A percentile compares a stretch with the other conserved stretches of the same genome.
These are phyloP conservation scores for Paracanthobrama guichenoti DNA, from an alignment of 2,113 vertebrate species.

Conservation along the genomic window DNA sequence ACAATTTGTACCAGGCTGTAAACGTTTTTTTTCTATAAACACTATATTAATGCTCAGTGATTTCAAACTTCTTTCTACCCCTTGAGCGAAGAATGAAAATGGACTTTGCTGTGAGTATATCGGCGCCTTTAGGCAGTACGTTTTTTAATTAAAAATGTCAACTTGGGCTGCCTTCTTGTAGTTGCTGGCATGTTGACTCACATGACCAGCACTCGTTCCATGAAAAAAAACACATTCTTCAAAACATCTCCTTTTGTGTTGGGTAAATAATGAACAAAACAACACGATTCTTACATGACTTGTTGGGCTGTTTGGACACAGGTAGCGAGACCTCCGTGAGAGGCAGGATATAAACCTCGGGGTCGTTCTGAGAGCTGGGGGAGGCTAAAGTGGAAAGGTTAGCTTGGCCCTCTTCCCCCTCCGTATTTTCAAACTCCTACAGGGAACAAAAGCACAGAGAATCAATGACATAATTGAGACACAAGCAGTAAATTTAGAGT, in stretches of 20 bases:
- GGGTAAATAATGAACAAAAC: background rate
- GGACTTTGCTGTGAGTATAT: too few relatives aligned
- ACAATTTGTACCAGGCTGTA: too few relatives aligned
- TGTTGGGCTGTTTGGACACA: conserved; percentile 91
- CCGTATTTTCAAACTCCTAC: conserved; percentile 94
- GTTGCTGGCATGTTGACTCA: background rate
- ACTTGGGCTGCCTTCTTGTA: background rate
- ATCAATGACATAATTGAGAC: conserved; percentile 42
- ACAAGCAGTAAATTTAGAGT: conserved; percentile 49
- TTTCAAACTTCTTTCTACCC: too few relatives aligned
- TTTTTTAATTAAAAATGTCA: background rate
- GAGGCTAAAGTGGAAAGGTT: conserved; percentile 85
- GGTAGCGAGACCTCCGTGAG: conserved; percentile 94
- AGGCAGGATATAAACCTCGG: conserved; percentile 94
- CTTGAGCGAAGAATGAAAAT: too few relatives aligned
- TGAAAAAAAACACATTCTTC: background rate
- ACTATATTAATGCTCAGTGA: too few relatives aligned
- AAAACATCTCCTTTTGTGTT: background rate
- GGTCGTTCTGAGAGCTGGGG: conserved; percentile 84
- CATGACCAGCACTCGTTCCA: background rate
- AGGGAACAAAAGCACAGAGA: conserved; percentile 48
- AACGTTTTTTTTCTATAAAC: too few relatives aligned
- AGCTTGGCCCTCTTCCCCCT: conserved; percentile 87
- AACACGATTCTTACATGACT: conserved; percentile 84
- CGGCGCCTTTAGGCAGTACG: background rate